Evolutionary conservation across 64 coral and sea anemone species (phyloP).

Genomic region (Montipora efflorescens): DNA sequence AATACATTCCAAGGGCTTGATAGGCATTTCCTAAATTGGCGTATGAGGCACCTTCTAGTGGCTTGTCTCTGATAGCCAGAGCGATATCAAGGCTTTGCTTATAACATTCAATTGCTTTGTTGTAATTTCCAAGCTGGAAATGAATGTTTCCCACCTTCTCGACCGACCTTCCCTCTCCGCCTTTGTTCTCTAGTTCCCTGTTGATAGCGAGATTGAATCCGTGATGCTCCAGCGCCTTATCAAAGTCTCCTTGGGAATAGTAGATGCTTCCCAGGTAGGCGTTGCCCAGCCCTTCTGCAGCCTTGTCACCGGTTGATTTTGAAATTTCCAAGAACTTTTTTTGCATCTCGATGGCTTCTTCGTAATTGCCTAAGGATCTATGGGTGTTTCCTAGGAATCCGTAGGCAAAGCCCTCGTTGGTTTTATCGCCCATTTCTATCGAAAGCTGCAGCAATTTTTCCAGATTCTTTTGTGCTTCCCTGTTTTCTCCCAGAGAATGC

Average conservation of each 20-base stretch:
- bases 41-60: slow-evolving; percentile 39
- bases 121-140: slow-evolving; percentile 3
- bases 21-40: slow-evolving; percentile 29
- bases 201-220: background rate
- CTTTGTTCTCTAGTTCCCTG: slow-evolving; percentile 2
- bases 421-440: slow-evolving; percentile 27
- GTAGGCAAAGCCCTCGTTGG: background rate
- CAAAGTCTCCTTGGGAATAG: background rate
- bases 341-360: slow-evolving; percentile 8
- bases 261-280: slow-evolving; percentile 26
- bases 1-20: slow-evolving; percentile 36
- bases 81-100: slow-evolving; percentile 33
- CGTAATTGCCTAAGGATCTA: slow-evolving; percentile 28
- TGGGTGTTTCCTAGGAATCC: slow-evolving; percentile 23
- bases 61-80: slow-evolving; percentile 21
- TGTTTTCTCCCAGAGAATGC: background rate
- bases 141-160: slow-evolving; percentile 27
- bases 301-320: slow-evolving; percentile 11
- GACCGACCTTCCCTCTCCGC: slow-evolving; percentile 17
- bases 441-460: background rate
- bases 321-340: slow-evolving; percentile 37
- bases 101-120: slow-evolving; percentile 26
- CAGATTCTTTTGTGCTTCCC: slow-evolving; percentile 7
- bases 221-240: slow-evolving; percentile 20
- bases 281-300: slow-evolving; percentile 5